A percentile compares a stretch with the other conserved stretches of the same genome.
Conservation (phyloP, 1,140 invertebrate genomes). For the Heliconius nattereri region DNA sequence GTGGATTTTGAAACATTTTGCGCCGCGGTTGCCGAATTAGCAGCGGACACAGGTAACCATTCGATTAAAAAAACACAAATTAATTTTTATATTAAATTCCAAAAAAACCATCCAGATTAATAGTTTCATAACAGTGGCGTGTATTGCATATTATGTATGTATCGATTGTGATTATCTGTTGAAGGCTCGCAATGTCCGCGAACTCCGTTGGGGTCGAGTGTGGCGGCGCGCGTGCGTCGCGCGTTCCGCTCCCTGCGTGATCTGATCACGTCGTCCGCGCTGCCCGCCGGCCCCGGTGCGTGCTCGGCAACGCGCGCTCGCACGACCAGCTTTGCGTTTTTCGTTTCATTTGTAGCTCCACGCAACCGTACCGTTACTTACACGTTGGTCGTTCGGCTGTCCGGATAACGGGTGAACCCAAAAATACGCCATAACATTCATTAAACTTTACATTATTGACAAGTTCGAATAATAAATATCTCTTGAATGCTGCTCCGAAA, state of each 20-base stretch:
- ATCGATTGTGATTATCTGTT: slow-evolving; percentile 34
- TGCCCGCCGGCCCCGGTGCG: slow-evolving; percentile 63
- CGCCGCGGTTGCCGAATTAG: slow-evolving; percentile 81
- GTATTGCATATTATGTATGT: neutral
- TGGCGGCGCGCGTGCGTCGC: slow-evolving; percentile 67
- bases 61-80: too few relatives aligned
- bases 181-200: slow-evolving; percentile 49
- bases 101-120: neutral
- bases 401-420: neutral
- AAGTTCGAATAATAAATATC: neutral
- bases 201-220: slow-evolving; percentile 48
- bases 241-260: slow-evolving; percentile 71
- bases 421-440: neutral
- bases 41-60: slow-evolving; percentile 67
- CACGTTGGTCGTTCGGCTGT: neutral
- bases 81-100: neutral
- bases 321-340: slow-evolving; percentile 42
- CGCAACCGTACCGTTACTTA: slow-evolving; percentile 38
- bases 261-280: slow-evolving; percentile 61
- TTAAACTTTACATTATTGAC: neutral
- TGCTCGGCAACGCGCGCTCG: slow-evolving; percentile 47
- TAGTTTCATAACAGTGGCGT: neutral
- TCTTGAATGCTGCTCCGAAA: neutral
- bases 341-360: slow-evolving; percentile 12
- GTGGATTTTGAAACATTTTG: slow-evolving; percentile 83